Conservation (phyloP, 2,797 vertebrate genomes). For the Benthosema pterotum region DNA sequence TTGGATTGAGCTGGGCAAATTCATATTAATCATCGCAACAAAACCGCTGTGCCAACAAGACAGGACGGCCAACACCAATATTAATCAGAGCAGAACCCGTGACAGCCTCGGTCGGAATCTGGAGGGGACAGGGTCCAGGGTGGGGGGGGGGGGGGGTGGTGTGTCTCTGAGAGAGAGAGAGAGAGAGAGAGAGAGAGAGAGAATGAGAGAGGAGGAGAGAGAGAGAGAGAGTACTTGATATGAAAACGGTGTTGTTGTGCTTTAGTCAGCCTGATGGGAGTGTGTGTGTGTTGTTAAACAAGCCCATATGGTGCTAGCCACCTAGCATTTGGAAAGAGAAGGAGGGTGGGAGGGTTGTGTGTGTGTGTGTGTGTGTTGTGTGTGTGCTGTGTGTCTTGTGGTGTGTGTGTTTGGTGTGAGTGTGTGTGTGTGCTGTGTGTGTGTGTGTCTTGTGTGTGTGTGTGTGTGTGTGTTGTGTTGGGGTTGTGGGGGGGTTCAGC, state of each 20-base stretch:
- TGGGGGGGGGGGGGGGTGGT: slow-evolving; percentile 40
- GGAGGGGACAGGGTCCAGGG: slow-evolving; percentile 71
- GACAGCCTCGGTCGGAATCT: slow-evolving; percentile 79
- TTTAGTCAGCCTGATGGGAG: slow-evolving; percentile 84
- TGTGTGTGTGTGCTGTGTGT: too few relatives aligned
- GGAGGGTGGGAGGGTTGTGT: slow-evolving; percentile 75
- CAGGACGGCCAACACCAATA: slow-evolving; percentile 77
- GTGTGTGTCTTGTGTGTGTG: too few relatives aligned
- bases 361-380: too few relatives aligned
- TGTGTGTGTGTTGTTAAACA: slow-evolving; percentile 87
- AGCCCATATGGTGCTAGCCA: slow-evolving; percentile 85
- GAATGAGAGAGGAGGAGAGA: too few relatives aligned
- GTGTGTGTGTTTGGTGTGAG: too few relatives aligned
- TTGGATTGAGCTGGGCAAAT: slow-evolving; percentile 67
- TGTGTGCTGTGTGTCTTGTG: too few relatives aligned
- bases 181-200: too few relatives aligned
- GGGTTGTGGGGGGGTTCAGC: slow-evolving; percentile 69
- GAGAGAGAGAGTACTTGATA: slow-evolving; percentile 78
- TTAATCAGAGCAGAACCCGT: slow-evolving; percentile 80
- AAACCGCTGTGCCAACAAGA: slow-evolving; percentile 75
- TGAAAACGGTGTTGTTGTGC: slow-evolving; percentile 85
- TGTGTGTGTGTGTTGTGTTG: too few relatives aligned
- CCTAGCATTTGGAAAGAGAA: slow-evolving; percentile 83
- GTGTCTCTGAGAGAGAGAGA: slow-evolving; percentile 63
- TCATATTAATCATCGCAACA: slow-evolving; percentile 76